Conservation (phyloP, 2,113 vertebrate species). For the Cebidichthys violaceus region DNA sequence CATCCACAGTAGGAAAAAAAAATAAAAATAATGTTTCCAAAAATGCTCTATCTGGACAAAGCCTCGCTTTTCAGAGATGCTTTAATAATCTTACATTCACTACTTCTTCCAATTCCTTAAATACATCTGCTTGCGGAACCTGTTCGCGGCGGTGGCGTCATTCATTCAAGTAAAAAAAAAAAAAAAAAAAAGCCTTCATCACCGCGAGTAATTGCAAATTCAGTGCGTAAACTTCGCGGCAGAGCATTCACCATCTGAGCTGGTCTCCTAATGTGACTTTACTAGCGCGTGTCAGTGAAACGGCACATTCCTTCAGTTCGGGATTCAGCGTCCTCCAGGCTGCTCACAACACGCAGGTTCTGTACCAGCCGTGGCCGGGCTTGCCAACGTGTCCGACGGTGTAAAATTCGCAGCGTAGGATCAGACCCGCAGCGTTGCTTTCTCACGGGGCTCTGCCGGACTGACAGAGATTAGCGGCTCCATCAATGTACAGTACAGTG, state of each 20-base stretch:
- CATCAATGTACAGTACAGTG: conserved; percentile 72
- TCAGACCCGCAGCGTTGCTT: conserved; percentile 64
- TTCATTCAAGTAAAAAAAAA: conserved; percentile 66
- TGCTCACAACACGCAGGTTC: conserved; percentile 10
- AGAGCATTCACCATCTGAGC: conserved; percentile 21
- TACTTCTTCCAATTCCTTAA: conserved; percentile 39
- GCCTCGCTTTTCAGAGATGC: conserved; percentile 25
- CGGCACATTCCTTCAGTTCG: conserved; percentile 76
- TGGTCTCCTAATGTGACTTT: conserved; percentile 54
- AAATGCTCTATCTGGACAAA: conserved; percentile 34
- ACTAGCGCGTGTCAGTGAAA: conserved; percentile 44
- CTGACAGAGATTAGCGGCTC: conserved; percentile 73
- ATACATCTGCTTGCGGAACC: conserved; percentile 6
- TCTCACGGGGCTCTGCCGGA: conserved; percentile 70
- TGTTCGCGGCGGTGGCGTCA: conserved; percentile 53
- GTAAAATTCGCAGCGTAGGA: conserved; percentile 46
- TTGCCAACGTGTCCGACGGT: conserved; percentile 60
- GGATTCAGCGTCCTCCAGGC: conserved; percentile 43
- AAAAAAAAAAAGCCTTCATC: background rate
- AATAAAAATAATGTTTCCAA: conserved; percentile 39
- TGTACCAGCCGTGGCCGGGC: conserved; percentile 27
- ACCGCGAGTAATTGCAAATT: conserved; percentile 29
- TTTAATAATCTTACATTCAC: conserved; percentile 14
- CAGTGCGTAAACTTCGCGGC: conserved; percentile 68
- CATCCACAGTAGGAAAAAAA: conserved; percentile 56